Evolutionary conservation across 2,797 vertebrate species (phyloP).

Genomic region (Mycteria americana): DNA sequence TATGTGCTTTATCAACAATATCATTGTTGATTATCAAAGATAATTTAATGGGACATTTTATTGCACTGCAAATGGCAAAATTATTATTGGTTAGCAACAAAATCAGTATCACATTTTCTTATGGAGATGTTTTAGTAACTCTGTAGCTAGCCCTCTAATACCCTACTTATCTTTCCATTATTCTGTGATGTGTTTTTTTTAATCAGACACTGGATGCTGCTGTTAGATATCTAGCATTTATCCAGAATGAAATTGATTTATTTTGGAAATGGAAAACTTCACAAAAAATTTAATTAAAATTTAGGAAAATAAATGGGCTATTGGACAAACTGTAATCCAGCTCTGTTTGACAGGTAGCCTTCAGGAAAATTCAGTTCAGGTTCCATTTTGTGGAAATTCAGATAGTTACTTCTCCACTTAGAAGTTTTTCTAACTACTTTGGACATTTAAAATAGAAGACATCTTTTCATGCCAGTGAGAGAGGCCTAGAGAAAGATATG

Average conservation of each 20-base stretch:
- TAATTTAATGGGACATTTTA: background rate
- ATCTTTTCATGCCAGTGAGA: background rate
- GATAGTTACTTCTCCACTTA: background rate
- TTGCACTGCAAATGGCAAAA: background rate
- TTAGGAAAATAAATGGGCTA: background rate
- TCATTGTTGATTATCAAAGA: background rate
- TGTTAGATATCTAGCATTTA: conserved; percentile 11
- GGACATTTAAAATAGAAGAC: background rate
- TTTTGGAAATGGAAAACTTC: conserved; percentile 25
- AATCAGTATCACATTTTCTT: background rate
- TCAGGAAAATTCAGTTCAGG: background rate
- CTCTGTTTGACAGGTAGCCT: background rate
- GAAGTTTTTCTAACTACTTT: background rate
- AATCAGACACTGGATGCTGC: background rate
- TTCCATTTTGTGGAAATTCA: background rate
- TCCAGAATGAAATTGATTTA: background rate
- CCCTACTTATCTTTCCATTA: background rate
- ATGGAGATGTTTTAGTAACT: background rate
- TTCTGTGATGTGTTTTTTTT: background rate
- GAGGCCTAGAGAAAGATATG: background rate
- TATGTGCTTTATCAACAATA: background rate
- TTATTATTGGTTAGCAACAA: background rate
- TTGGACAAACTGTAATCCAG: background rate
- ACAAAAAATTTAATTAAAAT: background rate
- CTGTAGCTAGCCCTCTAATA: background rate